phyloP scores from a whole-genome alignment of 2,113 vertebrate genomes.

The Calyptomena viridis region DNA sequence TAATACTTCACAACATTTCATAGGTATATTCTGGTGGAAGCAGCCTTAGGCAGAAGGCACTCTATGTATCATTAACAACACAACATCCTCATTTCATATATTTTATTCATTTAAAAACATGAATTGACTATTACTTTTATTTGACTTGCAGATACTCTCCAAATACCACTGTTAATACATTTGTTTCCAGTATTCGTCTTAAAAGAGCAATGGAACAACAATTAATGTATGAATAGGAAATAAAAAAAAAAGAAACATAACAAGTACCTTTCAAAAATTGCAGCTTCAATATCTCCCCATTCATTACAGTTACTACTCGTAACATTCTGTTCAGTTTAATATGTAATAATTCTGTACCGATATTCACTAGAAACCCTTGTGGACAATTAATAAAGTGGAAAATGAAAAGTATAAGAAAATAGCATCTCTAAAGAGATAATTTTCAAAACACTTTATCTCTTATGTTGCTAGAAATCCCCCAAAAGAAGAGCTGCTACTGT shows the following conservation, averaged over 20 bases:
- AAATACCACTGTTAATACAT: neutral
- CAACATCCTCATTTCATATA: neutral
- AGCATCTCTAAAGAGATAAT: neutral
- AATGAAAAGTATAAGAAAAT: neutral
- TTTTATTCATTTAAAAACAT: neutral
- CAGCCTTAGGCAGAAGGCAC: neutral
- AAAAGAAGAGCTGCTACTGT: neutral
- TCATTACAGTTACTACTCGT: neutral
- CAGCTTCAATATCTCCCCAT: accelerated
- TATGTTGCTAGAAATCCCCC: neutral
- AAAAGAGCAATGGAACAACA: neutral
- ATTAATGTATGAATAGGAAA: neutral
- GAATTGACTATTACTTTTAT: neutral
- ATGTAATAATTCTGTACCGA: neutral
- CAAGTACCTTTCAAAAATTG: neutral
- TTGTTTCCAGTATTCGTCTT: neutral
- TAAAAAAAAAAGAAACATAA: neutral
- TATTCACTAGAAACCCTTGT: neutral
- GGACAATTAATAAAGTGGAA: neutral
- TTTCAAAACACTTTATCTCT: neutral
- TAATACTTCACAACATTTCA: neutral
- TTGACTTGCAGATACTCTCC: neutral
- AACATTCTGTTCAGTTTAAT: neutral
- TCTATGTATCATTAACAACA: neutral
- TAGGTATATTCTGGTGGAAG: neutral